Conservation (phyloP, 2,113 vertebrate species). For the Perca schrenkii region DNA sequence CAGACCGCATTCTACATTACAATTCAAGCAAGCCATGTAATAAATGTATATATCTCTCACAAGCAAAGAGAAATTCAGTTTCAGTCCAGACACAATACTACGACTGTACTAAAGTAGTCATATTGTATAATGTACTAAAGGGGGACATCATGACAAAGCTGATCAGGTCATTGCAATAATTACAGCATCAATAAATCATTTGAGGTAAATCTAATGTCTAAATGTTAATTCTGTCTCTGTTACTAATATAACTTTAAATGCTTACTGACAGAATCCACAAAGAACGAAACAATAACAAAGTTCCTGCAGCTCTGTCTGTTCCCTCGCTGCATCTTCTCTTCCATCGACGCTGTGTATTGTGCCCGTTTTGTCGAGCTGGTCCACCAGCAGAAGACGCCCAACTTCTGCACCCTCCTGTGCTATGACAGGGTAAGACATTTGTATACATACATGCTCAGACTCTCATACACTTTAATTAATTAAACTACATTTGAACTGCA, state of each 20-base stretch:
- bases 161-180: background rate
- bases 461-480: background rate
- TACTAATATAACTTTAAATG: conserved; percentile 16
- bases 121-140: background rate
- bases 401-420: conserved; percentile 98
- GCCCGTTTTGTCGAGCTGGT: conserved; percentile 98
- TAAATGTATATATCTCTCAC: too few species aligned
- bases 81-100: background rate
- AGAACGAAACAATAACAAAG: conserved; percentile 99
- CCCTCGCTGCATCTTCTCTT: conserved; percentile 98
- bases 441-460: conserved; percentile 39
- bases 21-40: too few species aligned
- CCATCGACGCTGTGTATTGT: conserved; percentile 98
- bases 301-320: conserved; percentile 99
- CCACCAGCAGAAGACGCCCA: conserved; percentile 98
- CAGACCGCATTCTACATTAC: too few species aligned
- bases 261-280: conserved; percentile 92
- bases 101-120: too few species aligned
- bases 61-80: background rate
- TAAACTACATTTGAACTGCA: background rate
- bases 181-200: background rate
- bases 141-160: background rate
- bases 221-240: background rate
- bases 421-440: conserved; percentile 93
- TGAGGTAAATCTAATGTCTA: background rate